Percentiles rank a stretch among this genome's conserved stretches.
phyloP scores from a whole-genome alignment of 35 echinoderm and acorn worm species.

The Strongylocentrotus purpuratus region DNA sequence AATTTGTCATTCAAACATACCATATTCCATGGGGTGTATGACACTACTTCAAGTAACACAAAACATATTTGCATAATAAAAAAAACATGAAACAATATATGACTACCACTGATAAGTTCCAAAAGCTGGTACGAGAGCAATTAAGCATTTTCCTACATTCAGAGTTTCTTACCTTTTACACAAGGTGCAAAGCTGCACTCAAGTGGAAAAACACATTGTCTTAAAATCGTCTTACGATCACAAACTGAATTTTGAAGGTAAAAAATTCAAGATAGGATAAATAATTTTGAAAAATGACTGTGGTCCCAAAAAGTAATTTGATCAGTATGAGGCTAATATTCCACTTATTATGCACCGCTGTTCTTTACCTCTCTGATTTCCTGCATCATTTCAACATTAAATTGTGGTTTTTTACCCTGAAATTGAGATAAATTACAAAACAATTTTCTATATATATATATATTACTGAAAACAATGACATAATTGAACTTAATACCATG shows the following conservation, averaged over 20 bases:
- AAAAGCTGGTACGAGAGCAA: background rate
- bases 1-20: background rate
- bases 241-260: too few species aligned
- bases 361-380: background rate
- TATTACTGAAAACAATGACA: background rate
- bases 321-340: too few species aligned
- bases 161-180: background rate
- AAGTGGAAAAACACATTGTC: background rate
- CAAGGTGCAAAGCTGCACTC: background rate
- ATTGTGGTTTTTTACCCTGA: background rate
- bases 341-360: background rate
- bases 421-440: background rate
- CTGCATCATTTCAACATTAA: background rate
- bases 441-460: background rate
- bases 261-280: too few species aligned
- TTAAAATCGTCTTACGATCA: too few species aligned
- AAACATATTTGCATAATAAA: constrained; percentile 14
- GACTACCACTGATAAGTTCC: background rate
- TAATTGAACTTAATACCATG: background rate
- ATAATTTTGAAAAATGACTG: too few species aligned
- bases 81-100: background rate
- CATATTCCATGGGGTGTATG: background rate
- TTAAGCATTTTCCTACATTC: background rate
- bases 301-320: too few species aligned
- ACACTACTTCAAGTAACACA: background rate